These are phyloP conservation scores for Procambarus virginalis DNA, from an alignment of 1,140 invertebrate species.

Conservation along the genomic window DNA sequence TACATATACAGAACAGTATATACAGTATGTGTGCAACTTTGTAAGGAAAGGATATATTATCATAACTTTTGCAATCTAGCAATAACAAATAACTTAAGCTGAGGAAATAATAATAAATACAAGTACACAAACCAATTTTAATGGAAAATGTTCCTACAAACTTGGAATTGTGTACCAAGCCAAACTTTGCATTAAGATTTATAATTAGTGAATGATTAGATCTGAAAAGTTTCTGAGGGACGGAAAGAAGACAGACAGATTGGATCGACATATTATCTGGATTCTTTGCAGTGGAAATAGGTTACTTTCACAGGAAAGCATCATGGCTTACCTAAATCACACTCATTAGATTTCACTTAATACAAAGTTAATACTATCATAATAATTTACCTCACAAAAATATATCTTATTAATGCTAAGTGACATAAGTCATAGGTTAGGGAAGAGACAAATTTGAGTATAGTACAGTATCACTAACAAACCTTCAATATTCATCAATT, in stretches of 20 bases:
- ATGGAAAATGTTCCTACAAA: background rate
- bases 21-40: no score
- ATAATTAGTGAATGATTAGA: background rate
- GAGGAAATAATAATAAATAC: background rate
- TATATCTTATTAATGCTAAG: background rate
- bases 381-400: background rate
- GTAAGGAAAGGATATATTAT: background rate
- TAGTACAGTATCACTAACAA: background rate
- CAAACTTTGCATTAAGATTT: background rate
- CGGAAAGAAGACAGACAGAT: background rate
- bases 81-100: background rate
- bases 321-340: background rate
- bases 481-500: background rate
- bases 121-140: background rate
- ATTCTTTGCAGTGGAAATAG: background rate
- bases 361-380: background rate
- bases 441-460: constrained; percentile 1
- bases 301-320: background rate
- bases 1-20: no score
- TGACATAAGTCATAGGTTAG: background rate
- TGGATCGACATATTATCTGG: background rate
- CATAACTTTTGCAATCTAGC: background rate
- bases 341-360: background rate
- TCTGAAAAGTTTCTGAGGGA: background rate
- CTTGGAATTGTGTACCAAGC: background rate